Evolutionary conservation across 2,797 vertebrate genomes (phyloP), one percentile per base, ranked within the genome.

Genomic region (Hippopotamyrus pictus): DNA sequence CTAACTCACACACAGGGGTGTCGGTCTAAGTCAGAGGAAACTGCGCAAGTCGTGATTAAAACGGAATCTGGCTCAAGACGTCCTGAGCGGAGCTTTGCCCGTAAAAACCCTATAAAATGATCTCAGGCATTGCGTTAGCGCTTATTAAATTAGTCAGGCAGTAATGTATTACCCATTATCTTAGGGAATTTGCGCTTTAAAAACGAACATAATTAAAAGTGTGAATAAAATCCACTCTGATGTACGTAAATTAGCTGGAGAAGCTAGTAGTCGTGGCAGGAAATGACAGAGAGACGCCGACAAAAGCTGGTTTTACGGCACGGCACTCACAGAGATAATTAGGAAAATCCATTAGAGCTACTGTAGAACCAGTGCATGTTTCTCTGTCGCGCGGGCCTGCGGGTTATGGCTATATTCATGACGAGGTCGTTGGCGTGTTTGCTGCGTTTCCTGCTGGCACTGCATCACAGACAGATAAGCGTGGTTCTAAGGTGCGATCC

Each of bases 91-190:
- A 22, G 44, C 41, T 48, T 84, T 50, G n/a, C 46, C 82, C 22
- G 7, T 84, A 44, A 46, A 84, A 84, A 84, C 1, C 37, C 33
- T 19, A 44, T 79, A 79, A 79, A 50, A 84, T 50, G 46, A 84
- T 50, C 8, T 50, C 44, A 48, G 41, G 76, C 44, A 22, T 84
- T 9, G 37, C 41, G 44, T 50, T 50, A 50, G 82, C n/a, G 17
- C 22, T 50, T 84, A 50, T 84, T 84, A 84, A 84, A 84, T 84
- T 46, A 84, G 82, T 84, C 46, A 84, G 41, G n/a, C n/a, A 50
- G n/a, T 25, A 84, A 46, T 84, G 82, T 44, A 84, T 84, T 84
- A 48, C 46, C 41, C 82, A 84, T 84, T 84, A 50, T 84, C 46
- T 84, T 50, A 22, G 37, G 41, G 82, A 84, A 50, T 84, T 46